These are phyloP conservation scores for Clarias pachynema DNA, from an alignment of 2,797 vertebrate species.

Conservation along the genomic window DNA sequence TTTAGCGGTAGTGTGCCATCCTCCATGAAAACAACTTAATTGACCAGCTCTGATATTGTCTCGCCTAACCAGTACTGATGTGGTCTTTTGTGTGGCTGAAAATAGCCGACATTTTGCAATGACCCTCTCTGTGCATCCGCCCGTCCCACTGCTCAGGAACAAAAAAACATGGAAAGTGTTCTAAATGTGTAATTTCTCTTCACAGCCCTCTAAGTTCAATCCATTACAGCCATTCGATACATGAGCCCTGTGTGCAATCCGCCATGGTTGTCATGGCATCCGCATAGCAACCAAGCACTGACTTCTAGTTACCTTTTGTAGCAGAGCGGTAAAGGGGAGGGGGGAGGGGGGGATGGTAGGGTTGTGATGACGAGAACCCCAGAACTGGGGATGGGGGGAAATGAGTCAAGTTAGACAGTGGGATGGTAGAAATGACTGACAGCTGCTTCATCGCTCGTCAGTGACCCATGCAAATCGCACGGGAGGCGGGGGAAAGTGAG, in stretches of 20 bases:
- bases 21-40: conserved; percentile 42
- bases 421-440: conserved; percentile 50
- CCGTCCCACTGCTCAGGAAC: conserved; percentile 6
- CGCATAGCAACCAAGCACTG: conserved; percentile 76
- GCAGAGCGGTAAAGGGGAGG: conserved; percentile 7
- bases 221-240: conserved; percentile 74
- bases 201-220: conserved; percentile 48
- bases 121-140: conserved; percentile 30
- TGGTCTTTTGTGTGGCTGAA: conserved; percentile 39
- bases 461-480: conserved; percentile 52
- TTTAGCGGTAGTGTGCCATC: conserved; percentile 30
- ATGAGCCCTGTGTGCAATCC: conserved; percentile 78
- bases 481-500: conserved; percentile 20
- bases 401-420: conserved; percentile 49
- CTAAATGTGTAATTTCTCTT: conserved; percentile 41
- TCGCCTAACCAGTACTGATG: conserved; percentile 39
- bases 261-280: conserved; percentile 78
- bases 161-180: conserved; percentile 35
- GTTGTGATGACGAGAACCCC: conserved; percentile 32
- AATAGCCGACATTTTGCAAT: conserved; percentile 54
- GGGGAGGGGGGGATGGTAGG: conserved; percentile 12
- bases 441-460: conserved; percentile 56
- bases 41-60: conserved; percentile 42
- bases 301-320: conserved; percentile 69
- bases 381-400: conserved; percentile 42